Base-by-base conservation (phyloP, 2,888 invertebrate species). In the Scaptomyza parva region DNA sequence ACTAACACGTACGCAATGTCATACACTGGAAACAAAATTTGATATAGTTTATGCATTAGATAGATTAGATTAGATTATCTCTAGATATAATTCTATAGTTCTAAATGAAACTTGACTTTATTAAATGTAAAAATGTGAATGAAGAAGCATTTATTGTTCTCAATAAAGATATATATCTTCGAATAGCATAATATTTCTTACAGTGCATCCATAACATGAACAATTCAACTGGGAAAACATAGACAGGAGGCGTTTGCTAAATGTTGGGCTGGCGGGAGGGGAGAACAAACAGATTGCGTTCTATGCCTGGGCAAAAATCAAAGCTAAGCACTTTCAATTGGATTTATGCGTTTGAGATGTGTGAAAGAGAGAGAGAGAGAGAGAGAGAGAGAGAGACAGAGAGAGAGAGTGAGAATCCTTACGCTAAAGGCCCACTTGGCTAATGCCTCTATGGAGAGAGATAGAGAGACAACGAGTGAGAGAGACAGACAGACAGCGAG, bases 301-400 rank as follows among this genome's bases (percentile, higher is more conserved):
- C 30, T 53, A 48, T 48, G 57, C 22, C 55, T 14, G 12, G 26
- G 63, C 82, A 78, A 88, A 85, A 85, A 85, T 85, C 84, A 88
- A 88, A 85, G 88, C 88, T 87, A 85, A 85, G 84, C 84, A 81
- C 78, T 87, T 88, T 78, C 88, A 88, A 85, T 85, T 87, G 82
- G 88, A 85, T 88, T 85, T 88, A 84, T 88, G 88, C 87, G 82
- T 87, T 88, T 84, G 69, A 78, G 76, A 76, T 84, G 76, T 85
- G 81, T 40, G n/a, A n/a, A n/a, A n/a, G n/a, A n/a, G n/a, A n/a
- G n/a, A n/a, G n/a, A n/a, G n/a, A n/a, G n/a, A n/a, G n/a, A n/a
- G n/a, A n/a, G n/a, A n/a, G n/a, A n/a, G n/a, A n/a, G n/a, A n/a
- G n/a, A n/a, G n/a, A n/a, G n/a, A n/a, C n/a, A n/a, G n/a, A n/a